phyloP scores from a whole-genome alignment of 2,888 invertebrate genomes.

The Cephus pygmeus region DNA sequence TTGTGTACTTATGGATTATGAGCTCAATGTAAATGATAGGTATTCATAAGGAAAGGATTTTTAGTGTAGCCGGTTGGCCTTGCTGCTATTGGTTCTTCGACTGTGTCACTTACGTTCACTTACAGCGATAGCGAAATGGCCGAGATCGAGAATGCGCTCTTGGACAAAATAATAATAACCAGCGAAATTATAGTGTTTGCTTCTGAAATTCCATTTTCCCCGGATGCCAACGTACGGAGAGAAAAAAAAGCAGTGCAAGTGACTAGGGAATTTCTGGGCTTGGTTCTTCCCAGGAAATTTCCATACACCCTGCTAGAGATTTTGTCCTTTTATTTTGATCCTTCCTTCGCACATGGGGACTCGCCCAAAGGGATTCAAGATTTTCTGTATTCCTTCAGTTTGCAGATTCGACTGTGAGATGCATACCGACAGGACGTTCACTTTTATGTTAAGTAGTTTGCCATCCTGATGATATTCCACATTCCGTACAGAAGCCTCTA shows the following conservation, averaged over 20 bases:
- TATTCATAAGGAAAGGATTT: neutral
- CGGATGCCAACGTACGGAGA: too few species aligned
- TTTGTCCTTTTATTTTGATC: neutral
- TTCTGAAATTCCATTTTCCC: too few species aligned
- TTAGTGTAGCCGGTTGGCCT: constrained; percentile 34
- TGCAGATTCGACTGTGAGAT: constrained; percentile 5
- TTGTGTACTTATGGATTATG: too few species aligned
- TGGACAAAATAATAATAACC: too few species aligned
- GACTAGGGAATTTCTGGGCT: too few species aligned
- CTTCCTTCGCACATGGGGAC: neutral
- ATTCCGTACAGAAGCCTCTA: constrained; percentile 5
- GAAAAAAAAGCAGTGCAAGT: too few species aligned
- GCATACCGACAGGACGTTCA: constrained; percentile 25
- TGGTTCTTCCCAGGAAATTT: too few species aligned
- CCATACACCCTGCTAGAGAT: too few species aligned
- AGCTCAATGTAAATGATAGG: neutral
- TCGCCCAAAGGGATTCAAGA: neutral
- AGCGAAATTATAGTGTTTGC: too few species aligned
- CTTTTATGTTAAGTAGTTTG: constrained; percentile 33
- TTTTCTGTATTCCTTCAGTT: neutral
- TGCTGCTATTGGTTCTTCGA: constrained; percentile 31
- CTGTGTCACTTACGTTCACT: constrained; percentile 37
- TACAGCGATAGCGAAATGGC: neutral
- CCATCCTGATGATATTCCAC: constrained; percentile 26
- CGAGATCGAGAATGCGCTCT: neutral